Percentiles rank a stretch among this genome's conserved stretches.
phyloP scores from a whole-genome alignment of 2,888 invertebrate species.

The Allophyes oxyacanthae region DNA sequence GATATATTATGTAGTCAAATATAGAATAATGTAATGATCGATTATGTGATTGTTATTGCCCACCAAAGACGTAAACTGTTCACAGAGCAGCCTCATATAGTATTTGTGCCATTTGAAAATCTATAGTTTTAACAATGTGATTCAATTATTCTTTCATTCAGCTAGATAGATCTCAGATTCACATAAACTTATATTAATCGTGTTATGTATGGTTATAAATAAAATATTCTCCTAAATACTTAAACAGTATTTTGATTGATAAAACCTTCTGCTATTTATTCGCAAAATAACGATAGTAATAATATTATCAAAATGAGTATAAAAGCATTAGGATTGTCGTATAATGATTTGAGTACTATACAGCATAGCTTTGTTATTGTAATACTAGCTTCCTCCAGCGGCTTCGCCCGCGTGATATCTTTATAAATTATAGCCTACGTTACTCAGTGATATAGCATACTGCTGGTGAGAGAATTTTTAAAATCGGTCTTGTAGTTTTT shows the following conservation, averaged over 20 bases:
- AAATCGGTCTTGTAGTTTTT: too few relatives aligned
- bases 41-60: slow-evolving; percentile 18
- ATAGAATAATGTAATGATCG: slow-evolving; percentile 9
- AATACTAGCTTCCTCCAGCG: too few relatives aligned
- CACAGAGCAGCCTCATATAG: neutral
- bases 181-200: slow-evolving; percentile 15
- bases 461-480: too few relatives aligned
- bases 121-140: slow-evolving; percentile 11
- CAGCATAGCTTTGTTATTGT: too few relatives aligned
- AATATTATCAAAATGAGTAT: too few relatives aligned
- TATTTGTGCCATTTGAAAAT: slow-evolving; percentile 5
- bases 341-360: too few relatives aligned
- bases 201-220: slow-evolving; percentile 33
- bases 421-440: too few relatives aligned
- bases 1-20: slow-evolving; percentile 28
- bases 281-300: too few relatives aligned
- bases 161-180: slow-evolving; percentile 45
- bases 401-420: too few relatives aligned
- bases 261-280: neutral
- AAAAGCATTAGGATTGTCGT: too few relatives aligned
- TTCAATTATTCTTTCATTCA: slow-evolving; percentile 34
- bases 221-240: slow-evolving; percentile 11
- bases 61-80: slow-evolving; percentile 26
- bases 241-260: neutral
- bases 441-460: too few relatives aligned